phyloP scores from a whole-genome alignment of 2,797 vertebrate genomes.

The Huso huso region DNA sequence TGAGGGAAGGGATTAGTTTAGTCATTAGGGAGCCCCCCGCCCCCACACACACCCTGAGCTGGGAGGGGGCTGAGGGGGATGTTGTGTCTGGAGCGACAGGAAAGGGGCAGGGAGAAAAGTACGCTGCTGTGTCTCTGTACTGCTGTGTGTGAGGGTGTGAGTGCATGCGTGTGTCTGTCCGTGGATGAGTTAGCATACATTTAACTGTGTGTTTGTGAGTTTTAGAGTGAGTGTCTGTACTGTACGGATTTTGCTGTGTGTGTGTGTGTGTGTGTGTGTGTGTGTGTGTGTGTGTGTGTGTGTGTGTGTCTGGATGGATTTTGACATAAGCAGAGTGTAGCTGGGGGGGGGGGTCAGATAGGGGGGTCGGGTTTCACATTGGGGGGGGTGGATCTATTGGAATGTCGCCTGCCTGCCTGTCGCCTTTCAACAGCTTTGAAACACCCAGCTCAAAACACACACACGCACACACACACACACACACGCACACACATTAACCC shows the following conservation, averaged over 20 bases:
- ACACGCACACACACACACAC: too few relatives aligned
- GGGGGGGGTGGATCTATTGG: too few relatives aligned
- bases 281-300: too few relatives aligned
- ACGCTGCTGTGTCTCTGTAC: not conserved
- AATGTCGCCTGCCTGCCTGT: not conserved
- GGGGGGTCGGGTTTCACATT: too few relatives aligned
- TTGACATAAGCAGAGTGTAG: not conserved
- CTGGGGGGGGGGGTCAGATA: not conserved
- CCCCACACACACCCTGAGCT: fast-evolving
- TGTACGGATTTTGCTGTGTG: too few relatives aligned
- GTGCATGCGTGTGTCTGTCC: too few relatives aligned
- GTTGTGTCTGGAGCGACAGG: not conserved
- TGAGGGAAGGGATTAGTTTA: not conserved
- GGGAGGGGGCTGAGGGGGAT: not conserved
- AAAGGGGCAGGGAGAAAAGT: not conserved
- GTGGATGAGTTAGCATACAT: not conserved
- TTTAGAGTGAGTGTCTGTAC: too few relatives aligned
- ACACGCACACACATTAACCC: too few relatives aligned
- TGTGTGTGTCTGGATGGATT: too few relatives aligned
- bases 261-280: too few relatives aligned
- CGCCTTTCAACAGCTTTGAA: too few relatives aligned
- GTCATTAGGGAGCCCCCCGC: not conserved
- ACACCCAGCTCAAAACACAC: too few relatives aligned
- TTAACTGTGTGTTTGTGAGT: not conserved
- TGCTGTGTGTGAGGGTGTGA: not conserved